Percentiles rank a stretch among this genome's conserved stretches.
phyloP scores from a whole-genome alignment of 2,797 vertebrate genomes.

The Masticophis lateralis region DNA sequence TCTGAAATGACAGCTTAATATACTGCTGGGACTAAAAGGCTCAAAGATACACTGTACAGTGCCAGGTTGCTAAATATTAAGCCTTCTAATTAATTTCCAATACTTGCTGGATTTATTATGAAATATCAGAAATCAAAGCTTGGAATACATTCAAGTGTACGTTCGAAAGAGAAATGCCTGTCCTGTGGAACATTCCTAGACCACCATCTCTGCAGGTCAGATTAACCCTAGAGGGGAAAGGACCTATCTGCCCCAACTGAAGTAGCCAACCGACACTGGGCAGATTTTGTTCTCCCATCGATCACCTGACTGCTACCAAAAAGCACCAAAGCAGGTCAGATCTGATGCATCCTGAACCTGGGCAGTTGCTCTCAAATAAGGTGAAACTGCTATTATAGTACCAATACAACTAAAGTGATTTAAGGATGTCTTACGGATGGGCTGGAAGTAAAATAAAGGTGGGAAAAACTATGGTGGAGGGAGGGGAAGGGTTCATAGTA shows the following conservation, averaged over 20 bases:
- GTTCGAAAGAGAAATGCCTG: background rate
- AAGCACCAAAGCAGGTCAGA: background rate
- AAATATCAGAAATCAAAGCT: background rate
- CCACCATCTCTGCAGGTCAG: background rate
- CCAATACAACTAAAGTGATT: background rate
- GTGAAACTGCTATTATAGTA: background rate
- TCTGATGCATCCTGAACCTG: background rate
- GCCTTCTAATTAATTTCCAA: background rate
- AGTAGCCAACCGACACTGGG: background rate
- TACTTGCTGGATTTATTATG: background rate
- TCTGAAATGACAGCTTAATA: background rate
- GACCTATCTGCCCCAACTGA: background rate
- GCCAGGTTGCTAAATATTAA: background rate
- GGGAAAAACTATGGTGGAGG: background rate
- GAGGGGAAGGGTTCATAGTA: background rate
- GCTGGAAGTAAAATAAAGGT: background rate
- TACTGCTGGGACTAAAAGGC: background rate
- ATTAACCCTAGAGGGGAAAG: background rate
- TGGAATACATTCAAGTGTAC: background rate
- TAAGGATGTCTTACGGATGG: background rate
- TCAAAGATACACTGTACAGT: background rate
- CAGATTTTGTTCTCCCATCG: background rate
- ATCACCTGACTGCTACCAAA: background rate
- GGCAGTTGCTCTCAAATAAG: background rate
- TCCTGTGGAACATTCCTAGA: background rate